These are phyloP conservation scores for Ondatra zibethicus DNA, from an alignment of 2,113 vertebrate genomes.

Conservation along the genomic window DNA sequence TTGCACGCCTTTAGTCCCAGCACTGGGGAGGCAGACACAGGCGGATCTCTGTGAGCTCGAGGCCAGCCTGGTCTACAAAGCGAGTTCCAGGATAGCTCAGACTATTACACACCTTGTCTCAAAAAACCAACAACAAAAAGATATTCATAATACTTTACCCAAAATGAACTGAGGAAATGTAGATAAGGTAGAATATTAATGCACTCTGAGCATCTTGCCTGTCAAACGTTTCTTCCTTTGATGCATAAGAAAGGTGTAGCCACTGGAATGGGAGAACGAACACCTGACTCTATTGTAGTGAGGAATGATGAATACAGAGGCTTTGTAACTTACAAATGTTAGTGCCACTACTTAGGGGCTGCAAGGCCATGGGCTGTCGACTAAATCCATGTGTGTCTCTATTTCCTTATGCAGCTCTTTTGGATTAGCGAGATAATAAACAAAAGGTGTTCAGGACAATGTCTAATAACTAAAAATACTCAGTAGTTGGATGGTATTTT, in stretches of 20 bases:
- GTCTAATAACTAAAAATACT: not conserved
- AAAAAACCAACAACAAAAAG: not conserved
- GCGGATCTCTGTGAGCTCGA: no score
- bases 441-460: not conserved
- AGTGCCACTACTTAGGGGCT: not conserved
- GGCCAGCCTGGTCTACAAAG: not conserved
- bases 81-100: not conserved
- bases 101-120: not conserved
- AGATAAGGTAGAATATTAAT: not conserved
- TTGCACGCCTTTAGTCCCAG: not conserved
- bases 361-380: not conserved
- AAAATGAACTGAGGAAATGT: not conserved
- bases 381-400: not conserved
- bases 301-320: not conserved
- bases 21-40: not conserved
- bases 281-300: no score
- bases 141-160: not conserved
- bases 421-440: not conserved
- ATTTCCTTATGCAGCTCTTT: not conserved
- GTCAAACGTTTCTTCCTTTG: not conserved
- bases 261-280: not conserved
- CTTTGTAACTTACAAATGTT: slow-evolving; percentile 17
- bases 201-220: not conserved
- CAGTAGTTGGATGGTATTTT: not conserved
- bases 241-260: not conserved